Conservation (phyloP, 2,113 vertebrate genomes). For the Corydoras maculifer region DNA sequence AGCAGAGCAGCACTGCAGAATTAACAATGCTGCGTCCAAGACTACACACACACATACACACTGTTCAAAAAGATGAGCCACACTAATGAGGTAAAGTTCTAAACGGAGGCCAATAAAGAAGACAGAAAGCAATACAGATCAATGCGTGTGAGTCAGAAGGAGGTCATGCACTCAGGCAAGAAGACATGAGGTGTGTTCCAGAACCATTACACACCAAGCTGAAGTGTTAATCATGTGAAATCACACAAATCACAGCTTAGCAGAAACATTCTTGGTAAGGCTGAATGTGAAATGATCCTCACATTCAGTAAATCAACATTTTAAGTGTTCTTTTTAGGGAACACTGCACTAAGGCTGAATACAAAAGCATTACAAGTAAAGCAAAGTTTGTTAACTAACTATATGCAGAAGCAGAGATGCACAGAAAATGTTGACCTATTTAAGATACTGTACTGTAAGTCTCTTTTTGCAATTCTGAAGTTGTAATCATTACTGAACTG, state of each 20-base stretch:
- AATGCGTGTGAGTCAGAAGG: background rate
- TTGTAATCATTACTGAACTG: no score
- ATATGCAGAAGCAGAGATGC: no score
- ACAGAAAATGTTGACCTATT: no score
- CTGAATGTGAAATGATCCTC: background rate
- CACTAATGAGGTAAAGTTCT: no score
- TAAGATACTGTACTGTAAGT: no score
- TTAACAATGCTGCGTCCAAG: no score
- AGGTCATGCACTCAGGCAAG: conserved; percentile 1
- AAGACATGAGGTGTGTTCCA: background rate
- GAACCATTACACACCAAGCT: background rate
- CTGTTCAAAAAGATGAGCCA: no score
- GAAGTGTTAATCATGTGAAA: background rate
- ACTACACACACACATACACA: no score
- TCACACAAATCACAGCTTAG: conserved; percentile 2
- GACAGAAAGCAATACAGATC: no score
- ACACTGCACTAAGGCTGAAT: background rate
- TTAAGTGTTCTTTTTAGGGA: background rate
- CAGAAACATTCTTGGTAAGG: background rate
- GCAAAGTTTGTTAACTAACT: background rate
- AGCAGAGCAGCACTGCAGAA: no score
- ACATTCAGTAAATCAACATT: background rate
- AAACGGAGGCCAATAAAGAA: no score
- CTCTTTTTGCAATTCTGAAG: no score
- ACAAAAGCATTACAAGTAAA: background rate